Evolutionary conservation across 2,797 vertebrate species (phyloP).

Genomic region (Neopelma chrysocephalum): DNA sequence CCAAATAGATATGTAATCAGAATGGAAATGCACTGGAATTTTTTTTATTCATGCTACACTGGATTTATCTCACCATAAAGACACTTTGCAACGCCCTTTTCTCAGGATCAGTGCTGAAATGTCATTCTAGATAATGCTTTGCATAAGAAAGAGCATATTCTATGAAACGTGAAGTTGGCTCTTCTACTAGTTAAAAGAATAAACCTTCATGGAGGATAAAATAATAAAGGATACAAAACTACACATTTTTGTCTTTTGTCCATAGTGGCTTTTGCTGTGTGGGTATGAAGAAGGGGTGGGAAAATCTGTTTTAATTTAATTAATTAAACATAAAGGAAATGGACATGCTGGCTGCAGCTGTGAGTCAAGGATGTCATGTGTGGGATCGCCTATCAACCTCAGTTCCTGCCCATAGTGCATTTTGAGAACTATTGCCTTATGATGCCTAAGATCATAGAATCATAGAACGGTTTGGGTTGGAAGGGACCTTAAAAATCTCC

Average conservation of each 20-base stretch:
- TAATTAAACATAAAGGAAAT: neutral
- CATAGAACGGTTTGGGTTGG: neutral
- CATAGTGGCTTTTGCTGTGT: neutral
- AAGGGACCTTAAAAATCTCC: neutral
- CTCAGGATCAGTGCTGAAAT: constrained; percentile 65
- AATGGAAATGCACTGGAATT: constrained; percentile 85
- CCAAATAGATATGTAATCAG: constrained; percentile 82
- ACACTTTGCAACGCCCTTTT: constrained; percentile 81
- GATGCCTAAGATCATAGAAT: neutral
- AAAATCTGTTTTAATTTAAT: neutral
- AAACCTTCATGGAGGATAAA: neutral
- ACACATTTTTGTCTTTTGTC: neutral
- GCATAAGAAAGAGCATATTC: constrained; percentile 28
- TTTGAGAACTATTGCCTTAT: neutral
- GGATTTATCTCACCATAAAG: constrained; percentile 84
- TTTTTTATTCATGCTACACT: constrained; percentile 86
- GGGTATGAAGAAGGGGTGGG: neutral
- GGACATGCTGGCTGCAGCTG: neutral
- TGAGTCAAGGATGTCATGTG: neutral
- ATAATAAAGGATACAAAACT: neutral
- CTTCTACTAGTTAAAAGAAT: neutral
- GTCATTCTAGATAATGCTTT: constrained; percentile 36
- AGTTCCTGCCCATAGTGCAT: neutral
- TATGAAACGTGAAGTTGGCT: neutral
- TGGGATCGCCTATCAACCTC: neutral